Base-by-base conservation (phyloP, 2,113 vertebrate species). In the Clarias magur region DNA sequence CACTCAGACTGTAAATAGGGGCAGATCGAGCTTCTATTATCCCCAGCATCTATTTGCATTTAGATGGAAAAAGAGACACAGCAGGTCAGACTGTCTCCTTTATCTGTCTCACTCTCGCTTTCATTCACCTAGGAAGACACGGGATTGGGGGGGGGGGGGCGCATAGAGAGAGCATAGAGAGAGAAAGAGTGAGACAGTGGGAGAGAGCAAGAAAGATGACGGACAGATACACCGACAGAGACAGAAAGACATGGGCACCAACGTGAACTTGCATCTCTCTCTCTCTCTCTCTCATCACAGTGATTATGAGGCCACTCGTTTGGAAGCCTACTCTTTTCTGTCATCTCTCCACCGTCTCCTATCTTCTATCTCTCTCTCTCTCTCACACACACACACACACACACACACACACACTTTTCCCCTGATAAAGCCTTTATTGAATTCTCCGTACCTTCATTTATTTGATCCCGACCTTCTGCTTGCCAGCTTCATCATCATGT, bases 61-160 rank as follows among this genome's bases (percentile, higher is more conserved):
- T 95, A 94, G 93, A 95, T 94, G 89, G 92, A 92, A 92, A 94
- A 92, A 89, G 70, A 83, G 89, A 80, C 88, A 87, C 84, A 89
- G 30, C 62, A 27, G 57, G 67, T 62, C 80, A 85, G 70, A 83
- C 73, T 19, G 42, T 54, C 70, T 34, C 81, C 78, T 72, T 1
- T 53, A 68, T 27, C 21, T 60, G 79, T 86, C 30, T 72, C 60
- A 16, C 78, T 60, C 23, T 56, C 68, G 27, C 60, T 60, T 9
- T 19, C 54, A 48, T 67, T 57, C 53, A 86, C 67, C 10, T 4
- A 85, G 21, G 11, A 21, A 73, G 38, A 54, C 38, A 30, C 12
- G 6, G 48, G 48, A 0, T 0, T 7, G 48, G 48, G 48, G 6
- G 6, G 48, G 48, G 48, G 48, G 48, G 6, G 34, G 0, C 2